Evolutionary conservation across 2,113 vertebrate genomes (phyloP), one percentile per base, ranked within the genome.

Genomic region (Acanthisitta chloris): DNA sequence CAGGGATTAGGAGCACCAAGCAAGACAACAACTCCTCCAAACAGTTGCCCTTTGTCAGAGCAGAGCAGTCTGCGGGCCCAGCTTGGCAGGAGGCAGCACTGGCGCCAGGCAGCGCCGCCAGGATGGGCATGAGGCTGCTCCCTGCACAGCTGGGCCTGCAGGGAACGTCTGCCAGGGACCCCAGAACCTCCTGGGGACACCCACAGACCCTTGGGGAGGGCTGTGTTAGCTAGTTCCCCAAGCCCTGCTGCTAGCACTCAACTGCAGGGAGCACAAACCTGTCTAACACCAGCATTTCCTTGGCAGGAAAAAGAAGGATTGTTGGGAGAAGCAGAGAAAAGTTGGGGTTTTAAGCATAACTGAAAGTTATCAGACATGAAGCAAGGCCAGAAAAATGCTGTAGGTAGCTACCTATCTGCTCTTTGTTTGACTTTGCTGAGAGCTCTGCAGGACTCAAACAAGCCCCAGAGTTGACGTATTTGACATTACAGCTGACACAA

Each of bases 11-110:
- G 86, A 90, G 78, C 92, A 84, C 82, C 25, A 40, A 76, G 80
- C 65, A 90, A 26, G 92, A 94, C 93, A 96, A 93, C 90, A 95
- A 65, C 69, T 81, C 64, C 88, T 91, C 29, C 38, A 16, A 82
- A 95, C 96, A 97, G 90, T 83, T 86, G 85, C 51, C 59, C 88
- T 95, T 96, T 96, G 96, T 95, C 71, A 81, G 86, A 62, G 81
- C 73, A 20, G 57, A 70, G 82, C 38, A 33, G 2, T 23, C 48
- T 42, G 45, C 14, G 58, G 74, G 82, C 48, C 79, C 85, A 59
- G 90, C 92, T 64, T 93, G 92, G 94, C 94, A 77, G 91, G 61
- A 87, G 87, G 62, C 36, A 8, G 33, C 2, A 19, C 85, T 80
- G 91, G 93, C 81, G 52, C 90, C 88, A 86, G 96, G 94, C 95